phyloP scores from a whole-genome alignment of 2,888 invertebrate genomes.

The Drosophila basisetae region DNA sequence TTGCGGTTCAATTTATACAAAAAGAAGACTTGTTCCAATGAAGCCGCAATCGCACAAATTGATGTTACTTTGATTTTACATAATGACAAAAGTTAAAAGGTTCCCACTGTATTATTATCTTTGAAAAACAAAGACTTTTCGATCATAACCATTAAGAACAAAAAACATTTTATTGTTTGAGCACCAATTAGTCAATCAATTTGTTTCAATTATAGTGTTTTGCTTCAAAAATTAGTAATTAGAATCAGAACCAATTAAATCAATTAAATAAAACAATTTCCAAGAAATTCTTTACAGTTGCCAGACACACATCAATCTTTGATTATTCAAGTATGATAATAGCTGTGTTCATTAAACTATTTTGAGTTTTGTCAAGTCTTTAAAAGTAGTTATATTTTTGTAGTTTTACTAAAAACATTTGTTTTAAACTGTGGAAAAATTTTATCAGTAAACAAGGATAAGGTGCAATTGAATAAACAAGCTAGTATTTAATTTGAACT shows the following conservation, averaged over 20 bases:
- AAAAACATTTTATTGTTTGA: neutral
- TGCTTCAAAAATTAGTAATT: neutral
- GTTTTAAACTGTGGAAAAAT: slow-evolving; percentile 11
- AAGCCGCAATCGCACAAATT: neutral
- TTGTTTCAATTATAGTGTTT: slow-evolving; percentile 1
- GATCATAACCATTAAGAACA: neutral
- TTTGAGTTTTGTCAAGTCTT: neutral
- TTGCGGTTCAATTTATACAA: neutral
- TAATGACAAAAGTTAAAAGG: neutral
- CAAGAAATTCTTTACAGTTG: slow-evolving; percentile 8
- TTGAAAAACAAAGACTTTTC: neutral
- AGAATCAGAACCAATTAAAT: slow-evolving; percentile 6
- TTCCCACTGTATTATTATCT: neutral
- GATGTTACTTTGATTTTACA: neutral
- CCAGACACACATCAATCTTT: neutral
- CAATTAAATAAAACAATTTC: slow-evolving; percentile 10
- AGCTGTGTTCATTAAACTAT: neutral
- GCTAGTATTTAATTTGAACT: slow-evolving; percentile 3
- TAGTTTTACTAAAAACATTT: slow-evolving; percentile 5
- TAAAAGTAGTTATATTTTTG: slow-evolving; percentile 8
- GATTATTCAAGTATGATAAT: slow-evolving; percentile 5
- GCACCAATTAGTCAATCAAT: slow-evolving; percentile 7
- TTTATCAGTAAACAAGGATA: slow-evolving; percentile 10
- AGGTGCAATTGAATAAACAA: neutral
- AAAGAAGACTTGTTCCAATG: neutral